phyloP scores from a whole-genome alignment of 2,797 vertebrate genomes.

The Falco rusticolus region DNA sequence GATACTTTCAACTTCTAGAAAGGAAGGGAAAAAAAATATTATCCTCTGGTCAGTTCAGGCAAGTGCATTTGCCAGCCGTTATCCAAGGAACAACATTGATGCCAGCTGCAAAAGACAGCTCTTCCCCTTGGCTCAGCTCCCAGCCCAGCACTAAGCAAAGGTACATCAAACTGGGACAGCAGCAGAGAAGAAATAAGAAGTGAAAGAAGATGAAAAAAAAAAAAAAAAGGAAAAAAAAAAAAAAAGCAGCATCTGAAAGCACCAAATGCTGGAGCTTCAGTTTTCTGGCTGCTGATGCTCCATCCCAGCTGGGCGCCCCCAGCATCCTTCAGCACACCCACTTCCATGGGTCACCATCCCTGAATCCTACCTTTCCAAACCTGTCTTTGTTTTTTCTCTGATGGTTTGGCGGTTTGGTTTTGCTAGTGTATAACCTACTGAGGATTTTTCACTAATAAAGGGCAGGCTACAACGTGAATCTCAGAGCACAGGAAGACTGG shows the following conservation, averaged over 20 bases:
- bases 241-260: background rate
- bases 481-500: background rate
- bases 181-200: background rate
- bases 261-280: too few species aligned
- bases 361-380: too few species aligned
- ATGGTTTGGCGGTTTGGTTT: background rate
- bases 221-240: too few species aligned
- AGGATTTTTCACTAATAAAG: background rate
- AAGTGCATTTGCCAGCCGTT: background rate
- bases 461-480: background rate
- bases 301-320: background rate
- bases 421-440: background rate
- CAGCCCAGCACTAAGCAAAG: background rate
- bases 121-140: background rate
- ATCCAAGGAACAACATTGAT: background rate
- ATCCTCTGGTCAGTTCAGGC: background rate
- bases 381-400: background rate
- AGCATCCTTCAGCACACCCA: too few species aligned
- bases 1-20: background rate
- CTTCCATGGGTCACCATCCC: fast-evolving
- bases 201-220: background rate
- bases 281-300: background rate
- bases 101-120: background rate
- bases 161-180: background rate
- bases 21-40: background rate